phyloP scores from a whole-genome alignment of 2,797 vertebrate species.

The Chelon labrosus region DNA sequence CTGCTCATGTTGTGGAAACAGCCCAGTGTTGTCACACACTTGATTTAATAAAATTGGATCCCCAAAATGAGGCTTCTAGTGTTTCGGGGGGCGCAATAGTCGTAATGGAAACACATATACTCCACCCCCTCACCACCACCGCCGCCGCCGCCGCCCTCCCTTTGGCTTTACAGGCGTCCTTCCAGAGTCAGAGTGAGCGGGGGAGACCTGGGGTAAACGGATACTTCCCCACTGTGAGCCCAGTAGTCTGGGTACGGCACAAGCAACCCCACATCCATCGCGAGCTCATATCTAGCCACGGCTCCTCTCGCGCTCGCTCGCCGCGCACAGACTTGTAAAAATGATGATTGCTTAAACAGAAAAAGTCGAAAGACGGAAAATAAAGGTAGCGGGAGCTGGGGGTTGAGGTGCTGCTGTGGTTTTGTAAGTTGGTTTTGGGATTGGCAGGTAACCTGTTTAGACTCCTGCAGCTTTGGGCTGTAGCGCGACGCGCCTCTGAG shows the following conservation, averaged over 20 bases:
- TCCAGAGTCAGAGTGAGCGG: conserved; percentile 62
- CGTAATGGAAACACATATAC: conserved; percentile 75
- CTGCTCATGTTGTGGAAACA: conserved; percentile 80
- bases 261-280: conserved; percentile 59
- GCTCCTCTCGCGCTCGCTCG: conserved; percentile 23
- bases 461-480: conserved; percentile 34
- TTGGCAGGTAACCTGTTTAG: conserved; percentile 56
- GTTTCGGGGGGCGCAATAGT: conserved; percentile 66
- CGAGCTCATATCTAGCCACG: conserved; percentile 53
- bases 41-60: conserved; percentile 84
- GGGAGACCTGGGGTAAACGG: conserved; percentile 71
- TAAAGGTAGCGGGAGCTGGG: conserved; percentile 34
- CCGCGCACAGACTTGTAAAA: conserved; percentile 61
- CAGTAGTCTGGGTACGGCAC: conserved; percentile 61
- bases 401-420: conserved; percentile 61
- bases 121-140: background rate
- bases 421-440: conserved; percentile 74
- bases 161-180: conserved; percentile 61
- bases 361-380: conserved; percentile 47
- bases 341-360: conserved; percentile 74
- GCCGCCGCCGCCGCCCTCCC: background rate
- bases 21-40: conserved; percentile 70
- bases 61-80: conserved; percentile 77
- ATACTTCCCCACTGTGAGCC: conserved; percentile 76
- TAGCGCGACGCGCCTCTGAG: conserved; percentile 14